Conservation (phyloP, 2,888 invertebrate genomes). For the Fissipunctia ypsillon region DNA sequence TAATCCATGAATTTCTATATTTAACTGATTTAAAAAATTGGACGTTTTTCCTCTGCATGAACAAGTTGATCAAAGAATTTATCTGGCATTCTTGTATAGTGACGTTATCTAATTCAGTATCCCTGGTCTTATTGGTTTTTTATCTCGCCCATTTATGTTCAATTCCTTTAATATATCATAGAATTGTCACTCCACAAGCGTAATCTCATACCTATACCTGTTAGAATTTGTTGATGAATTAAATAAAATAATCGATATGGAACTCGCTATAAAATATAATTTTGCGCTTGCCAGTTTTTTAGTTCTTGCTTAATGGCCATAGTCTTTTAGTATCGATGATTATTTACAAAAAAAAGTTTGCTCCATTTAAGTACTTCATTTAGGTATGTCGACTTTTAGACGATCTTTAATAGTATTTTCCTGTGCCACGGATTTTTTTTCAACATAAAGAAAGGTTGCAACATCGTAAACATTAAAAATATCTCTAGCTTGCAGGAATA, state of each 20-base stretch:
- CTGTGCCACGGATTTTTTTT: not conserved
- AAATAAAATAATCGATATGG: not conserved
- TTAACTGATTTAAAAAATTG: not conserved
- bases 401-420: not conserved
- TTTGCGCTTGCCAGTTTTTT: constrained; percentile 14
- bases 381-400: not conserved
- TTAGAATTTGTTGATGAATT: not conserved
- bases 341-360: constrained; percentile 16
- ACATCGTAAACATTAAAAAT: not conserved
- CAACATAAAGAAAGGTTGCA: not conserved
- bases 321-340: constrained; percentile 21
- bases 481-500: too few species aligned
- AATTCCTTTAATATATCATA: not conserved
- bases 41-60: not conserved
- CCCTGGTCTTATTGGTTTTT: not conserved
- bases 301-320: not conserved
- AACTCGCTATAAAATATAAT: constrained; percentile 4
- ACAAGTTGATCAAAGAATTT: not conserved
- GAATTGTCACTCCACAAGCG: not conserved
- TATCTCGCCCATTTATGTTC: not conserved
- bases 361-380: constrained; percentile 2
- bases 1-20: not conserved
- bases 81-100: not conserved
- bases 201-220: not conserved
- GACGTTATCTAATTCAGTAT: not conserved